A percentile compares a stretch with the other conserved stretches of the same genome.
Evolutionary conservation across 2,113 vertebrate genomes (phyloP).

Genomic region (Oreochromis tanganicae): DNA sequence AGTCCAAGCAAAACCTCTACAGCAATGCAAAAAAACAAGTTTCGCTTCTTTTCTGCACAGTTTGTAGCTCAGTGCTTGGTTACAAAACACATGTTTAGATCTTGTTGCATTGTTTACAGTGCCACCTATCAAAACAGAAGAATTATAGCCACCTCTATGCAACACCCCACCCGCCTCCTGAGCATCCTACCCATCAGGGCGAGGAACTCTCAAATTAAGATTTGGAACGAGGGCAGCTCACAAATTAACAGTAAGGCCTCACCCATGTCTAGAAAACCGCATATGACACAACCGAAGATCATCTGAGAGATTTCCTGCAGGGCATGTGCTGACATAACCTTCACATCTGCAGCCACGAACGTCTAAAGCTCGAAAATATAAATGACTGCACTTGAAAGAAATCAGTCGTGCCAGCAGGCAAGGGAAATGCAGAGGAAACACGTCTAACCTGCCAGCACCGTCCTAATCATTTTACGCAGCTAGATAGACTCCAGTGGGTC

Average conservation of each 20-base stretch:
- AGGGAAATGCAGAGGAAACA: not conserved
- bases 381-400: not conserved
- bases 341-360: slow-evolving; percentile 15
- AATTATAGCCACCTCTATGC: not conserved
- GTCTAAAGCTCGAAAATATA: not conserved
- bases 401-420: not conserved
- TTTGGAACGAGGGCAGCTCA: not conserved
- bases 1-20: not conserved
- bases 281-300: slow-evolving; percentile 2
- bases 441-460: not conserved
- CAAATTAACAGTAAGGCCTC: slow-evolving; percentile 4
- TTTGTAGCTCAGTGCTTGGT: not conserved
- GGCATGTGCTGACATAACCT: slow-evolving; percentile 25
- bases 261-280: not conserved
- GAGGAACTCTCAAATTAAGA: slow-evolving; percentile 4
- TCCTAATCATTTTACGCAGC: not conserved
- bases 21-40: not conserved
- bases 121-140: not conserved
- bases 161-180: not conserved
- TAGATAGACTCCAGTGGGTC: accelerated
- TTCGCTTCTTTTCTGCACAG: not conserved
- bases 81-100: not conserved
- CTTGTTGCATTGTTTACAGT: not conserved
- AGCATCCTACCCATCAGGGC: not conserved
- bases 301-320: not conserved